phyloP scores from a whole-genome alignment of 2,888 invertebrate genomes.

The Nemotelus nigrinus region DNA sequence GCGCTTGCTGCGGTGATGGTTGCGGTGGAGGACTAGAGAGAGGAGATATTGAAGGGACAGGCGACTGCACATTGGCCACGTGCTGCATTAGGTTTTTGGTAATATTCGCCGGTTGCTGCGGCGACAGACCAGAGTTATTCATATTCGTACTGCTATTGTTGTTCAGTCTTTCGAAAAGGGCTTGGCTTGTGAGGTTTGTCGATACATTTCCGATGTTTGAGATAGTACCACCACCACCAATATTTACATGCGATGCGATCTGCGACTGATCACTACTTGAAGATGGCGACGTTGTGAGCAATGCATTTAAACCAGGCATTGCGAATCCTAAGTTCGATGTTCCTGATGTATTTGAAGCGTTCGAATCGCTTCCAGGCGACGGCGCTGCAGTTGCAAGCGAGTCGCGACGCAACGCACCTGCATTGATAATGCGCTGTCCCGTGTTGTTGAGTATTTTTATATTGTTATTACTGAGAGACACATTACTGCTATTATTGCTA shows the following conservation, averaged over 20 bases:
- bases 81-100: slow-evolving; percentile 60
- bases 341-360: slow-evolving; percentile 62
- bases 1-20: slow-evolving; percentile 61
- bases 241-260: slow-evolving; percentile 54
- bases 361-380: slow-evolving; percentile 64
- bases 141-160: slow-evolving; percentile 58
- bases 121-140: slow-evolving; percentile 57
- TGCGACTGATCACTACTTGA: slow-evolving; percentile 62
- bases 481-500: slow-evolving; percentile 40
- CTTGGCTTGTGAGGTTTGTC: slow-evolving; percentile 58
- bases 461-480: slow-evolving; percentile 46
- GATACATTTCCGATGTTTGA: slow-evolving; percentile 55
- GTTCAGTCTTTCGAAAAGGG: slow-evolving; percentile 62
- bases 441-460: slow-evolving; percentile 54
- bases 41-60: slow-evolving; percentile 67
- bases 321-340: slow-evolving; percentile 67
- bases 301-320: slow-evolving; percentile 69
- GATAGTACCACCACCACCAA: slow-evolving; percentile 31
- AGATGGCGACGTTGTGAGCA: slow-evolving; percentile 66
- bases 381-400: slow-evolving; percentile 66
- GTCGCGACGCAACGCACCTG: slow-evolving; percentile 64
- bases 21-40: slow-evolving; percentile 70
- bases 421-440: slow-evolving; percentile 59
- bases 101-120: slow-evolving; percentile 58
- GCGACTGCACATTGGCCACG: slow-evolving; percentile 59